A percentile compares a stretch with the other conserved stretches of the same genome.
Evolutionary conservation across 2,888 invertebrate genomes (phyloP).

Genomic region (Scaptomyza reducta): DNA sequence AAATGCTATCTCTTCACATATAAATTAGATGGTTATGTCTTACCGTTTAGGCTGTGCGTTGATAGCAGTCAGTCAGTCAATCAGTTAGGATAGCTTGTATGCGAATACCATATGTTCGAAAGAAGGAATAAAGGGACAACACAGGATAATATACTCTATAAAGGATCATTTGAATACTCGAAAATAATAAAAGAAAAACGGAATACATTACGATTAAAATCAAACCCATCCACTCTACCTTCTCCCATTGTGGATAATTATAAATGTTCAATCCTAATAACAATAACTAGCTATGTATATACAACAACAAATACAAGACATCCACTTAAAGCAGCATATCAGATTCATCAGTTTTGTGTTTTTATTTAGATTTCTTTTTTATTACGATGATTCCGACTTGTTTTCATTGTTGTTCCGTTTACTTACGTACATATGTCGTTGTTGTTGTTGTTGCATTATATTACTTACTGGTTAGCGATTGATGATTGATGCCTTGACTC

Average conservation of each 20-base stretch:
- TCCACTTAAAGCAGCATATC: slow-evolving; percentile 30
- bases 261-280: slow-evolving; percentile 1
- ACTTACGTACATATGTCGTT: slow-evolving; percentile 13
- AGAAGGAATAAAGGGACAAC: no score
- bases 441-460: slow-evolving; percentile 25
- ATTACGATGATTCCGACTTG: slow-evolving; percentile 43
- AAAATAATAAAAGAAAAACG: not conserved
- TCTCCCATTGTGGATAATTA: not conserved
- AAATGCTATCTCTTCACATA: no score
- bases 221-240: slow-evolving; percentile 10
- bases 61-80: not conserved
- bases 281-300: not conserved
- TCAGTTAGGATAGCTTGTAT: not conserved
- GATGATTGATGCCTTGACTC: slow-evolving; percentile 53
- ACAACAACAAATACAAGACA: not conserved
- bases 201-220: slow-evolving; percentile 13
- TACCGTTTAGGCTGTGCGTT: no score
- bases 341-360: slow-evolving; percentile 31
- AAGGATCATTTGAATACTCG: not conserved
- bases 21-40: no score
- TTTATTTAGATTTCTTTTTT: slow-evolving; percentile 18
- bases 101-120: no score
- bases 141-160: not conserved
- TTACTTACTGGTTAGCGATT: slow-evolving; percentile 55
- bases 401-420: slow-evolving; percentile 45